phyloP scores from a whole-genome alignment of 2,113 vertebrate genomes.

The Perognathus longimembris region DNA sequence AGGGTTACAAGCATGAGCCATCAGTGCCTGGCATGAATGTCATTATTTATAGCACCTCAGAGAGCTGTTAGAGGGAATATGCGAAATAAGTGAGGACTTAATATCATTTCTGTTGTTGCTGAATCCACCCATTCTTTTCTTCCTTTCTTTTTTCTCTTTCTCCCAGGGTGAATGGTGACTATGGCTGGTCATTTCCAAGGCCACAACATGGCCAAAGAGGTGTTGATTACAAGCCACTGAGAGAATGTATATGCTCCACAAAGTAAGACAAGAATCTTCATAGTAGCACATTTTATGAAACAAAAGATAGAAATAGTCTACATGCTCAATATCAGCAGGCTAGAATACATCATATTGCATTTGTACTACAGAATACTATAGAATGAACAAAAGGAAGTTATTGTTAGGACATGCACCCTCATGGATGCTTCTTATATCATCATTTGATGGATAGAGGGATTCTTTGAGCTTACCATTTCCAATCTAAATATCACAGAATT shows the following conservation, averaged over 20 bases:
- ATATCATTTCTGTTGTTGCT: background rate
- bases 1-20: too few relatives aligned
- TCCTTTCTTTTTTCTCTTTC: background rate
- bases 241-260: background rate
- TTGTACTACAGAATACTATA: background rate
- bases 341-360: background rate
- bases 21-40: background rate
- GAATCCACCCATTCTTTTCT: background rate
- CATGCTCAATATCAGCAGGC: background rate
- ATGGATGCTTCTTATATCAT: too few relatives aligned
- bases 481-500: too few relatives aligned
- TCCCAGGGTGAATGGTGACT: background rate
- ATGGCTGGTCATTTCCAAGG: background rate
- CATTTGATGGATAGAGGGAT: too few relatives aligned
- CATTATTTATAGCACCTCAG: conserved; percentile 29
- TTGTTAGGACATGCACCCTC: background rate
- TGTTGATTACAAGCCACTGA: background rate
- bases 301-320: background rate
- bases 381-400: background rate
- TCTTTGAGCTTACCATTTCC: too few relatives aligned
- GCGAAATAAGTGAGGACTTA: background rate
- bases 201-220: background rate
- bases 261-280: background rate
- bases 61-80: background rate
- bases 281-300: background rate